Evolutionary conservation across 2,888 invertebrate species (phyloP).

Genomic region (Tholera decimalis): DNA sequence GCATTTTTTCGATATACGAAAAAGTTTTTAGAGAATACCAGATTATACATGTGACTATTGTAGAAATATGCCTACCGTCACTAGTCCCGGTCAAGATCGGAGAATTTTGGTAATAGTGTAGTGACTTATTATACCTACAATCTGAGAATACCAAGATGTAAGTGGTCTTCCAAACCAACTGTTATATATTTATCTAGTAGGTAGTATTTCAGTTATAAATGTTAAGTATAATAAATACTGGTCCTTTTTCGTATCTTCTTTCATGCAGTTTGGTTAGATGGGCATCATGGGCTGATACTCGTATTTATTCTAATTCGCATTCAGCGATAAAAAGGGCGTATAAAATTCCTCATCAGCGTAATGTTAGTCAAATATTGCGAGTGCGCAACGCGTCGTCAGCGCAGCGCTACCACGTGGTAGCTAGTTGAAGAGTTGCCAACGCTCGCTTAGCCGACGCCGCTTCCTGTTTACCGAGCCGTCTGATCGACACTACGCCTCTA

Average conservation of each 20-base stretch:
- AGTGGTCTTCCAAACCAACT: slow-evolving; percentile 2
- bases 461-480: slow-evolving; percentile 87
- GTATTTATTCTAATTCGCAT: slow-evolving; percentile 10
- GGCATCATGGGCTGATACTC: too few relatives aligned
- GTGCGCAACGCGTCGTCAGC: slow-evolving; percentile 65
- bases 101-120: slow-evolving; percentile 49
- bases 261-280: neutral
- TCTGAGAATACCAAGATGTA: slow-evolving; percentile 12
- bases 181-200: too few relatives aligned
- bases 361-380: slow-evolving; percentile 55
- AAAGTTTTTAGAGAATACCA: slow-evolving; percentile 68
- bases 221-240: too few relatives aligned
- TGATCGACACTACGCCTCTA: slow-evolving; percentile 71
- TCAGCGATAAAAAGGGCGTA: slow-evolving; percentile 19
- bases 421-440: slow-evolving; percentile 87
- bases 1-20: slow-evolving; percentile 77
- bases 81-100: slow-evolving; percentile 65
- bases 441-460: slow-evolving; percentile 76
- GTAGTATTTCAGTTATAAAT: too few relatives aligned
- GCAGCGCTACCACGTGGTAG: slow-evolving; percentile 78
- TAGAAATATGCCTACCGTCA: slow-evolving; percentile 75
- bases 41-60: slow-evolving; percentile 74
- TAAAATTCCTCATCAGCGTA: slow-evolving; percentile 49
- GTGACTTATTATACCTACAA: slow-evolving; percentile 43
- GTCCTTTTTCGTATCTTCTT: neutral